phyloP scores from a whole-genome alignment of 2,888 invertebrate genomes.

The Hirtodrosophila cameraria region DNA sequence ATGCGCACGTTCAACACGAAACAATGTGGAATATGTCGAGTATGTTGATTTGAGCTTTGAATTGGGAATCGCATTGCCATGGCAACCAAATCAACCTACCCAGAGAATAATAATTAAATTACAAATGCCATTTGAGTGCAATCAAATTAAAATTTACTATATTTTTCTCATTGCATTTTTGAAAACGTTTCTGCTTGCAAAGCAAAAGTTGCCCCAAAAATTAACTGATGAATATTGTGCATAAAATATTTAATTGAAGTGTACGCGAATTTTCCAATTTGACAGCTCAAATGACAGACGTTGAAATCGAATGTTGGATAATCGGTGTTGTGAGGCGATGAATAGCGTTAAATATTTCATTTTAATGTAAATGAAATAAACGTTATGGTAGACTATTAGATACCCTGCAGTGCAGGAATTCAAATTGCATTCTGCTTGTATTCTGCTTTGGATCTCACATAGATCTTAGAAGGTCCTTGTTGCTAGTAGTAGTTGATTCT shows the following conservation, averaged over 20 bases:
- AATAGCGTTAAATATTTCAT: conserved; percentile 22
- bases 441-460: too few relatives aligned
- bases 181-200: not conserved
- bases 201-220: conserved; percentile 15
- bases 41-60: not conserved
- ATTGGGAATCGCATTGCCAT: conserved; percentile 2
- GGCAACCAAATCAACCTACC: conserved; percentile 11
- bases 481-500: too few relatives aligned
- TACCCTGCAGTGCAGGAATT: not conserved
- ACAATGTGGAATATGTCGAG: conserved; percentile 29
- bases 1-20: conserved; percentile 21
- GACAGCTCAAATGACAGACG: conserved; percentile 20
- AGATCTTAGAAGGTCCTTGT: too few relatives aligned
- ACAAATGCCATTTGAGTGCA: conserved; percentile 51
- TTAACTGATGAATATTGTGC: conserved; percentile 8
- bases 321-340: conserved; percentile 9
- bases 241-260: conserved; percentile 47
- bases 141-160: conserved; percentile 59
- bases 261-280: conserved; percentile 18
- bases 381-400: not conserved
- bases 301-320: conserved; percentile 22
- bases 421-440: too few relatives aligned
- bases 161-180: conserved; percentile 22
- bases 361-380: not conserved
- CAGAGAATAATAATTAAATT: conserved; percentile 62